Evolutionary conservation across 2,113 vertebrate genomes (phyloP).

Genomic region (Ammodramus savannarum): DNA sequence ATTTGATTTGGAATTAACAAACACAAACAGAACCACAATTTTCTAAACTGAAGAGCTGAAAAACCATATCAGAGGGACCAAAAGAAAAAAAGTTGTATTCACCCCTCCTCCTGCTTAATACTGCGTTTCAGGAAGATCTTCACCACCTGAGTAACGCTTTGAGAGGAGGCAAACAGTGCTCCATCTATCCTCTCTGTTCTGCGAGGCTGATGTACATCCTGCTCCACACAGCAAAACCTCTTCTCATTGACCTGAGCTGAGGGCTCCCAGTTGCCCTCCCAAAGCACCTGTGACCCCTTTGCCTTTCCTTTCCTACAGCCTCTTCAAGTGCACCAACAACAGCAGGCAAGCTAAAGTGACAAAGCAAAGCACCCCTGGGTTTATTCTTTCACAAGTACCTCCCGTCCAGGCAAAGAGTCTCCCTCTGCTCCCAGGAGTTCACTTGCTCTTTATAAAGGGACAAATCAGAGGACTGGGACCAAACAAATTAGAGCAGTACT

Average conservation of each 20-base stretch:
- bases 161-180: fast-evolving
- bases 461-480: background rate
- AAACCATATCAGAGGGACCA: background rate
- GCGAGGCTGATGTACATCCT: background rate
- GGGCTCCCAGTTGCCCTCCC: background rate
- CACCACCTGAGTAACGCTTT: fast-evolving
- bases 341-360: background rate
- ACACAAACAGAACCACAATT: background rate
- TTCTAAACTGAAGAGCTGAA: background rate
- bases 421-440: background rate
- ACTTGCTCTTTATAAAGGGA: background rate
- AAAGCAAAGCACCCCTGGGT: fast-evolving
- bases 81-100: background rate
- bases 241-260: background rate
- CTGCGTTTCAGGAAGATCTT: background rate
- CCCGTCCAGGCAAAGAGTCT: background rate
- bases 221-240: background rate
- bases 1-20: background rate
- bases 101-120: background rate
- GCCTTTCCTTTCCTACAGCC: background rate
- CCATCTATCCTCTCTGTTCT: background rate
- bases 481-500: background rate
- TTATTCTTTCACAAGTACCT: background rate
- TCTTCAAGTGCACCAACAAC: background rate
- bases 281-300: fast-evolving